Conservation (phyloP, 2,113 vertebrate species). For the Macquaria ambigua region DNA sequence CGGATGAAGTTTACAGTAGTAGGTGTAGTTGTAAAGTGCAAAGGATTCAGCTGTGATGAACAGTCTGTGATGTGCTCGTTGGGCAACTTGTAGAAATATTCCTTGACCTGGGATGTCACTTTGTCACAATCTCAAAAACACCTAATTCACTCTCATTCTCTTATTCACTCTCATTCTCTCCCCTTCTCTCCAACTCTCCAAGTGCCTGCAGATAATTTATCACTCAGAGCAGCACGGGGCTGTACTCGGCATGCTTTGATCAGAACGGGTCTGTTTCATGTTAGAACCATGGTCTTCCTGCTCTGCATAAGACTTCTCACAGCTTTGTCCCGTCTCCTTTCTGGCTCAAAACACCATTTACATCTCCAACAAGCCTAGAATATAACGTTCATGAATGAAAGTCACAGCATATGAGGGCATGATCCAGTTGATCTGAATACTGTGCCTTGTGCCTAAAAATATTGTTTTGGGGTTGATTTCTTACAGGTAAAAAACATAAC, state of each 20-base stretch:
- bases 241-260: slow-evolving; percentile 69
- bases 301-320: slow-evolving; percentile 24
- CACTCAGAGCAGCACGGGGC: slow-evolving; percentile 12
- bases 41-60: slow-evolving; percentile 19
- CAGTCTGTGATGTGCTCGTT: slow-evolving; percentile 14
- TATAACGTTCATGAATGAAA: slow-evolving; percentile 8
- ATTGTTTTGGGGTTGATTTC: background rate
- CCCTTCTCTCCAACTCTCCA: background rate
- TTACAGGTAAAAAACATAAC: background rate
- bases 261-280: slow-evolving; percentile 72
- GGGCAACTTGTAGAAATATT: background rate
- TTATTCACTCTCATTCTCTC: background rate
- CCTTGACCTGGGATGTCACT: background rate
- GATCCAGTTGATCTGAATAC: background rate
- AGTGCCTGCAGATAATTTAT: slow-evolving; percentile 55
- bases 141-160: background rate
- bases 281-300: slow-evolving; percentile 55
- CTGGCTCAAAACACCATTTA: slow-evolving; percentile 25
- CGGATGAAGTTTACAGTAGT: background rate
- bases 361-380: slow-evolving; percentile 11
- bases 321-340: slow-evolving; percentile 41
- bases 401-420: background rate
- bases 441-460: background rate
- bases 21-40: background rate
- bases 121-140: slow-evolving; percentile 10